Evolutionary conservation across 2,888 invertebrate genomes (phyloP), one percentile per base, ranked within the genome.

Genomic region (Marasmarcha lunaedactyla): DNA sequence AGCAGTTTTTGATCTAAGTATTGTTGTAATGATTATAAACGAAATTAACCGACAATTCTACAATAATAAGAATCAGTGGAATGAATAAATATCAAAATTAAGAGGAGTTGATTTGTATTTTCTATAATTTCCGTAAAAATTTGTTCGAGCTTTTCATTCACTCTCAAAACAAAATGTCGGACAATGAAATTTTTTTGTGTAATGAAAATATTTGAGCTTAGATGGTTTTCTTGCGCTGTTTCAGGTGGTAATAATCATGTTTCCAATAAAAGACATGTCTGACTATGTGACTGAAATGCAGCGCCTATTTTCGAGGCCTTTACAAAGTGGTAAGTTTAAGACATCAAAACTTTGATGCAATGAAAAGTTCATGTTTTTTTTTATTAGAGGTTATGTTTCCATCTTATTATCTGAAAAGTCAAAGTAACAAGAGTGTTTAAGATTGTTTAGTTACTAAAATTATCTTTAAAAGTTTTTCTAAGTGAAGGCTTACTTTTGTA

Each of bases 221-320:
- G 48, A 56, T 59, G 56, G 47, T 40, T 41, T 47, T 36, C 13
- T 11, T 40, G 45, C 50, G 41, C 44, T 41, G 45, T 51, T 55
- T 46, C 51, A 52, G 53, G 41, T 37, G 13, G 43, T 30, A 49
- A 34, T n/a, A 30, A 30, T 30, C 43, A 77, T 77, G 77, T 65
- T 63, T 46, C 69, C 71, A 12, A 53, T 63, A 1, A 72, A 63
- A 50, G 59, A 51, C 45, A 55, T 57, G 52, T 40, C 52, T 11
- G 61, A 71, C 41, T 70, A 64, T 42, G 58, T 62, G 54, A 52
- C 43, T 25, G 76, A 76, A 54, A 59, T 71, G 27, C 60, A 66
- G 39, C 53, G 69, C 13, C 44, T 71, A 14, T 68, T 72, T 40
- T 56, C 67, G 4, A 63, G 50, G 45, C 47, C 43, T 3, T 37